Percentiles rank a stretch among this genome's conserved stretches.
These are phyloP conservation scores for Phrynosoma blainvillii DNA, from an alignment of 2,113 vertebrate species.

Conservation along the genomic window DNA sequence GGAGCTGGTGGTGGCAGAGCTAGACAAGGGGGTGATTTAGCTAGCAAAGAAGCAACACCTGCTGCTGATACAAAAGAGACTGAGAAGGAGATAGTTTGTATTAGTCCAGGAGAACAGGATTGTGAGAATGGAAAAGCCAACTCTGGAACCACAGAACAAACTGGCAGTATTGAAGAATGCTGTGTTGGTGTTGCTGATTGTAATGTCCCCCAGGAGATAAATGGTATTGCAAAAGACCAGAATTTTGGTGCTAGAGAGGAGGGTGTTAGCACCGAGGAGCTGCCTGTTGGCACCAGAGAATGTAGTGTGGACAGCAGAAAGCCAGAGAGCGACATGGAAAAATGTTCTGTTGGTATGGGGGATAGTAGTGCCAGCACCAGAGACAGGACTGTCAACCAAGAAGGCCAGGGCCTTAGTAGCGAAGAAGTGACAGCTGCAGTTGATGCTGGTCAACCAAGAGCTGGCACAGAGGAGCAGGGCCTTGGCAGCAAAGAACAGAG, in stretches of 20 bases:
- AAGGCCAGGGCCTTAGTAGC: background rate
- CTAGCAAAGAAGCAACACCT: background rate
- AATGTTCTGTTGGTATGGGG: background rate
- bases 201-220: background rate
- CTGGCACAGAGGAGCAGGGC: background rate
- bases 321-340: background rate
- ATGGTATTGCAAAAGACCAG: background rate
- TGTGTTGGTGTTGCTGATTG: background rate
- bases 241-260: background rate
- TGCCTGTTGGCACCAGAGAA: background rate
- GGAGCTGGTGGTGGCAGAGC: conserved; percentile 20
- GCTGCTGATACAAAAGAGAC: background rate
- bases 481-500: background rate
- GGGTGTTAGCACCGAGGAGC: background rate
- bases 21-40: conserved; percentile 14
- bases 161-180: background rate
- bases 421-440: background rate
- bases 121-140: conserved; percentile 40
- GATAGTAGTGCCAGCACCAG: background rate
- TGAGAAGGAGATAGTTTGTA: background rate
- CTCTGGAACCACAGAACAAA: background rate
- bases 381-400: background rate
- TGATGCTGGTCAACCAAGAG: background rate
- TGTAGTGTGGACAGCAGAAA: background rate
- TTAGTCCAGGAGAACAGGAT: conserved; percentile 1